Base-by-base conservation (phyloP, 2,888 invertebrate genomes). In the Hyppa rectilinea region DNA sequence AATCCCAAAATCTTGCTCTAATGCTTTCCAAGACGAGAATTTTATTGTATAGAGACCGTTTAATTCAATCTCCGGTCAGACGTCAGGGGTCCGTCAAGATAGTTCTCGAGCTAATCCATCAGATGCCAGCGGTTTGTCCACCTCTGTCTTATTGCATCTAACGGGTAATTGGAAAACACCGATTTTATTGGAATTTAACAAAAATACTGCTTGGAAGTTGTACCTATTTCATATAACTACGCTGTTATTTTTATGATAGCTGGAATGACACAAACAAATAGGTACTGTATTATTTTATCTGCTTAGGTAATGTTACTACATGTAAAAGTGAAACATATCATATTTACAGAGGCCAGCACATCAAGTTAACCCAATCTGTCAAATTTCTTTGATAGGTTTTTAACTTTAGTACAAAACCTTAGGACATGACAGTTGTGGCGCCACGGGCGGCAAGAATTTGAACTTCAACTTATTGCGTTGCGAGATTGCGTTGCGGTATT, bases 31-130 rank as follows among this genome's bases (percentile, higher is more conserved):
- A 70, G 56, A 71, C 23, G 40, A 68, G 26, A 43, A 72, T 63
- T 67, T 47, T 59, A 65, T 70, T 47, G 17, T 53, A 77, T 58
- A 49, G 43, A 38, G 34, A 63, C 71, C 77, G 80, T 86, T 85
- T 87, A 90, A 92, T 91, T 89, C 88, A 89, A 91, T 91, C 81
- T 83, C 71, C 82, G 83, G 83, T 85, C 84, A 80, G 87, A 60
- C 52, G 59, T 73, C 68, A 70, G 68, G 93, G 93, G 92, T 88
- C 89, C 86, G 93, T 93, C 93, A 87, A 63, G 81, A 81, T 82
- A 82, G 87, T 76, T 88, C 84, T 79, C 78, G 52, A 73, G 80
- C 85, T 90, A 91, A 93, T 93, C 92, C 88, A 92, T 93, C 93
- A 93, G 85, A 80, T 79, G 40, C 34, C 38, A 40, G 58, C 29